Base-by-base conservation (phyloP, 2,797 vertebrate genomes). In the Tenualosa ilisha region DNA sequence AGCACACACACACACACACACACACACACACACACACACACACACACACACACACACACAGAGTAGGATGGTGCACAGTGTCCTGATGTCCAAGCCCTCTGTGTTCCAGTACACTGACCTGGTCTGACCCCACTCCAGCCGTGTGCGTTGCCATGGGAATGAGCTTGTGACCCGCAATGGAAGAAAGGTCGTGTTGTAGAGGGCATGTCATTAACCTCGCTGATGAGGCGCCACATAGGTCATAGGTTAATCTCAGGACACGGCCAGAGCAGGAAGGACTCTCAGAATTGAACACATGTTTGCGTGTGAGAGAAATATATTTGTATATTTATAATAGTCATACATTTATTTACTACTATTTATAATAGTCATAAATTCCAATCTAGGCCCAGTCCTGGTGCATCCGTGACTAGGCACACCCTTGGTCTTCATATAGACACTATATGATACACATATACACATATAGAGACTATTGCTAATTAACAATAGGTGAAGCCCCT, bases 31-130 rank as follows among this genome's bases (percentile, higher is more conserved):
- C 31, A 31, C 31, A 31, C 31, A 31, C 31, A 31, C 31, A 31
- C 31, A 31, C 31, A 31, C 31, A 31, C 31, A 31, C 31, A 31
- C 31, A 31, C 31, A 31, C 31, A 31, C 31, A 31, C n/a, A 26
- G 37, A 20, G 8, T 22, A 22, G 72, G 37, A 46, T 2, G 72
- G 40, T 79, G 43, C 40, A 17, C 72, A 7, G 17, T 79, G 72
- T 79, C 72, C 43, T 49, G 40, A 79, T 46, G 40, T 79, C 40
- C 46, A 40, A 22, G 40, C 15, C 37, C 72, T 79, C 72, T 79
- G 72, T 79, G 72, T 79, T 79, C 72, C 22, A 79, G 72, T 20
- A 79, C 40, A 46, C 72, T 79, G 37, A 79, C 72, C 72, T 20
- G 72, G 17, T 7, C 13, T 17, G 20, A 79, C 37, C 72, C 72